These are phyloP conservation scores for Nematopogon swammerdamellus DNA, from an alignment of 2,888 invertebrate species.

Conservation along the genomic window DNA sequence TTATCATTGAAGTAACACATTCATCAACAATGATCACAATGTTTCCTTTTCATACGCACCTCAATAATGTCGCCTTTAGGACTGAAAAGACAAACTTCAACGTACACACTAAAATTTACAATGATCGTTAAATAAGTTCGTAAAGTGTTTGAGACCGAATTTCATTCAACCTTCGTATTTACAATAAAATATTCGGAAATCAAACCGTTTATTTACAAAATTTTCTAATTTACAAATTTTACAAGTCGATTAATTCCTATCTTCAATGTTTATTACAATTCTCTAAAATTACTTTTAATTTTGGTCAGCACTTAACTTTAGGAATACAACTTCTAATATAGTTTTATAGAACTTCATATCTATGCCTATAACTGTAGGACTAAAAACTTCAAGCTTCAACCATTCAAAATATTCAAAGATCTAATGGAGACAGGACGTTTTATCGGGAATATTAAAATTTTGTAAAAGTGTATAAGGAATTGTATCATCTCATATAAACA, in stretches of 20 bases:
- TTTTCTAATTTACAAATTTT: constrained; percentile 18
- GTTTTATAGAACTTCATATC: not conserved
- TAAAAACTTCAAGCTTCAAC: not conserved
- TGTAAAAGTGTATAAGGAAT: not conserved
- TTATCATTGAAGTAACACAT: constrained; percentile 49
- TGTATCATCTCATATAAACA: not conserved
- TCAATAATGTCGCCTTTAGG: constrained; percentile 15
- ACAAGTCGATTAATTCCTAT: constrained; percentile 3
- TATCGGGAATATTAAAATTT: not conserved
- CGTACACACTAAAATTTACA: not conserved
- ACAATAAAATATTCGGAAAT: constrained; percentile 49
- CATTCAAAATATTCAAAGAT: not conserved
- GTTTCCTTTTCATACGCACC: constrained; percentile 41
- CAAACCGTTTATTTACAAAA: constrained; percentile 42
- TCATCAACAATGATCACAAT: constrained; percentile 54
- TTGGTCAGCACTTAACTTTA: constrained; percentile 13
- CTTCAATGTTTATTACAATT: constrained; percentile 1
- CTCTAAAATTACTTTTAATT: constrained; percentile 9
- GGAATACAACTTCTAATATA: constrained; percentile 1
- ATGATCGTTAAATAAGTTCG: not conserved
- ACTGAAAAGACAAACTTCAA: not conserved
- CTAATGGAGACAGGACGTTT: not conserved
- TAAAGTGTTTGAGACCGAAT: not conserved
- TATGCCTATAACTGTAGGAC: not conserved
- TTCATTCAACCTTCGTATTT: constrained; percentile 19